A percentile compares a stretch with the other conserved stretches of the same genome.
phyloP scores from a whole-genome alignment of 2,797 vertebrate species.

The Steatocranus sp. region DNA sequence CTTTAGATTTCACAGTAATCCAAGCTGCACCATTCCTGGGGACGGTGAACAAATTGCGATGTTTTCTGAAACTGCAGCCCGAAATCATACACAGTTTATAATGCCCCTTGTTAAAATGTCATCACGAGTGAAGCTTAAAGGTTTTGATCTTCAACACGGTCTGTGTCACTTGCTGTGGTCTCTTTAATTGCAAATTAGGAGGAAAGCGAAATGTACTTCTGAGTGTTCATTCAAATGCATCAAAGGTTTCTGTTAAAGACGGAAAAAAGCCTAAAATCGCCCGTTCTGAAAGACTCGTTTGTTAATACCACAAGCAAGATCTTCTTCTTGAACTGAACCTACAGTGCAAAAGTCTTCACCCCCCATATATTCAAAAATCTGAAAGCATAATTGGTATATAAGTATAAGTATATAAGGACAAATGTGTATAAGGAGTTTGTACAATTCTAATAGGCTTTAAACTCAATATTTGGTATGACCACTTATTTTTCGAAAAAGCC shows the following conservation, averaged over 20 bases:
- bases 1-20: constrained; percentile 4
- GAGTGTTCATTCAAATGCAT: background rate
- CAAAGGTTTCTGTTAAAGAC: background rate
- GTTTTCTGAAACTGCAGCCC: background rate
- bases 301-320: background rate
- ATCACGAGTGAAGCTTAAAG: background rate
- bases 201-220: background rate
- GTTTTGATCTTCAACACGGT: background rate
- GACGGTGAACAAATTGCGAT: background rate
- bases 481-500: accelerated
- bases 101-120: background rate
- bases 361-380: background rate
- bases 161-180: background rate
- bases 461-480: background rate
- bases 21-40: constrained; percentile 1
- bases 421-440: background rate
- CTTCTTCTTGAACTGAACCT: background rate
- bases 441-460: background rate
- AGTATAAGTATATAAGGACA: background rate
- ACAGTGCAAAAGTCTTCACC: background rate
- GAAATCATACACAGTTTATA: background rate
- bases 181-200: background rate
- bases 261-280: background rate
- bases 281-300: background rate
- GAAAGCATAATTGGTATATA: background rate